A percentile compares a stretch with the other conserved stretches of the same genome.
These are phyloP conservation scores for Dryobotodes eremita DNA, from an alignment of 2,888 invertebrate genomes.

Conservation along the genomic window DNA sequence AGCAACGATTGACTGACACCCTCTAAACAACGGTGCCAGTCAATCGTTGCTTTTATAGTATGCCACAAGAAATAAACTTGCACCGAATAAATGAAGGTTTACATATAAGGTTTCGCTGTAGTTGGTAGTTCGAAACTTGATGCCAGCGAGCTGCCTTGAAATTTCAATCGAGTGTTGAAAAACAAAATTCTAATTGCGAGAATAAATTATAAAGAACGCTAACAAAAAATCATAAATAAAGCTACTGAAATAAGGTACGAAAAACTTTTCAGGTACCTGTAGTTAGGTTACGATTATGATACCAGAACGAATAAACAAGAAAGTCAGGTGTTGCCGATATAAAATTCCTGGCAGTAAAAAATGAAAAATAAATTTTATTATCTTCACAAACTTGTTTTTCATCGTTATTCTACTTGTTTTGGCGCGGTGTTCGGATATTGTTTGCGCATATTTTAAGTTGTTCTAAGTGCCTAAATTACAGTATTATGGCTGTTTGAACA, in stretches of 20 bases:
- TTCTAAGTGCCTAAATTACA: conserved; percentile 41
- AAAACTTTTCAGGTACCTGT: conserved; percentile 20
- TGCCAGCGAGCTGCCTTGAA: background rate
- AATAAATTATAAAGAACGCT: background rate
- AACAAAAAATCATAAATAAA: background rate
- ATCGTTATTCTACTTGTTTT: conserved; percentile 36
- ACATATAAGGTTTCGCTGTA: background rate
- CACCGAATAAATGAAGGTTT: too few species aligned
- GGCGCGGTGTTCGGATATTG: conserved; percentile 35
- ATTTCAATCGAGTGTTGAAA: background rate
- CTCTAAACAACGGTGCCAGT: too few species aligned
- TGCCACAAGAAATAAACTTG: too few species aligned
- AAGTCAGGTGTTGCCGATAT: conserved; percentile 47
- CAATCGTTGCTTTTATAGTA: too few species aligned
- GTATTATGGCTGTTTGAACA: conserved; percentile 54
- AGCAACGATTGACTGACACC: too few species aligned
- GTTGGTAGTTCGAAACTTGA: background rate
- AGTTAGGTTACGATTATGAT: conserved; percentile 34
- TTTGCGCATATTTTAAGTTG: conserved; percentile 50
- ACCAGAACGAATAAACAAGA: conserved; percentile 37
- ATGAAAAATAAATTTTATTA: conserved; percentile 39
- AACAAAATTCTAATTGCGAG: background rate
- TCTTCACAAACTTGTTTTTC: conserved; percentile 29
- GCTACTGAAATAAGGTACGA: background rate
- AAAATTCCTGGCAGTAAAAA: conserved; percentile 47